Evolutionary conservation across 2,888 invertebrate species (phyloP).

Genomic region (Clistopyga incitator): DNA sequence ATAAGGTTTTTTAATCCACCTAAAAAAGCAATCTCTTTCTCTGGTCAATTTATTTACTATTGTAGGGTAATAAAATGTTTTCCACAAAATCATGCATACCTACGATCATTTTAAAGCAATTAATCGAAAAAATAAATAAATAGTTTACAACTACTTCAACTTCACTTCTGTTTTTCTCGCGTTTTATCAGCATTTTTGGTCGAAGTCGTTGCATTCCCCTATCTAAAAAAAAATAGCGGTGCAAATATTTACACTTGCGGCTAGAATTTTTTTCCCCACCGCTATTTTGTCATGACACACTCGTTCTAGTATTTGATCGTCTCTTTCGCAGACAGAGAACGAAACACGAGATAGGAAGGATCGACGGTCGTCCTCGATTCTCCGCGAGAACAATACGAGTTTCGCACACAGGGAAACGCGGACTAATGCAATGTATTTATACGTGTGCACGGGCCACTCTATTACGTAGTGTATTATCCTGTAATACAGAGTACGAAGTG

Average conservation of each 20-base stretch:
- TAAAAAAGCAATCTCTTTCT: no score
- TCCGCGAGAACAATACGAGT: conserved; percentile 42
- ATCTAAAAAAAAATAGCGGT: not conserved
- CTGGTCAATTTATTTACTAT: no score
- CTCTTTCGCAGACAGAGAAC: not conserved
- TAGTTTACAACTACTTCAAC: not conserved
- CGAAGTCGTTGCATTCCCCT: not conserved
- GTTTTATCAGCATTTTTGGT: no score
- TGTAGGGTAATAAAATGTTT: no score
- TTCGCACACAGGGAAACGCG: not conserved
- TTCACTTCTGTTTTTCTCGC: no score
- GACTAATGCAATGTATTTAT: conserved; percentile 10
- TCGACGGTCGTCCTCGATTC: conserved; percentile 46
- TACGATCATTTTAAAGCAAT: no score
- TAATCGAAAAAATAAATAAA: not conserved
- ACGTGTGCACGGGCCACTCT: conserved; percentile 33
- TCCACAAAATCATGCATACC: no score
- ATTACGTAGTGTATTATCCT: conserved; percentile 61
- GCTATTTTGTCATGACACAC: not conserved
- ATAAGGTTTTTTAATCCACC: not conserved
- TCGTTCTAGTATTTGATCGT: not conserved
- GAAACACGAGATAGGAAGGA: not conserved
- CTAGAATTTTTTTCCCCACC: not conserved
- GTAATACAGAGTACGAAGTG: conserved; percentile 41
- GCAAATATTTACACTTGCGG: not conserved